Conservation (phyloP, 2,797 vertebrate genomes). For the Parotocinclus haroldoi region DNA sequence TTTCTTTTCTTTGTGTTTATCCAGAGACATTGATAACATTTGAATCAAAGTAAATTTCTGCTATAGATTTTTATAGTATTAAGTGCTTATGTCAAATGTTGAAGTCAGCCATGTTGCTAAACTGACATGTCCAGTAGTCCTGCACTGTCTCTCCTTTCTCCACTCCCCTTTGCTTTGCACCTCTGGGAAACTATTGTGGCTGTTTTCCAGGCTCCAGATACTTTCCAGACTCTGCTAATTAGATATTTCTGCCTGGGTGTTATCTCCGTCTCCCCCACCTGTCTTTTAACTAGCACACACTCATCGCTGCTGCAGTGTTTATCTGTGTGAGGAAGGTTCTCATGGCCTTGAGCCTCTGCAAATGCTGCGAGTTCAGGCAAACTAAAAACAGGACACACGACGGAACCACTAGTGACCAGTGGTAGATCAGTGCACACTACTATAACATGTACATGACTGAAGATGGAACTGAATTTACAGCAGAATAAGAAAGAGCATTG, state of each 20-base stretch:
- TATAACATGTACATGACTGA: no score
- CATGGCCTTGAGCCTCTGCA: slow-evolving; percentile 10
- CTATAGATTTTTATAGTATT: background rate
- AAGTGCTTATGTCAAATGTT: no score
- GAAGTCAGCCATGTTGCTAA: background rate
- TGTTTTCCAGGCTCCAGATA: slow-evolving; percentile 37
- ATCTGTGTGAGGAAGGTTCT: background rate
- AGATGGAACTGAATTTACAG: no score
- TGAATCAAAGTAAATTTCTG: no score
- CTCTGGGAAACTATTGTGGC: slow-evolving; percentile 27
- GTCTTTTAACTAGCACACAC: slow-evolving; percentile 22
- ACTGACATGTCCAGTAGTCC: background rate
- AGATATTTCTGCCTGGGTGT: slow-evolving; percentile 26
- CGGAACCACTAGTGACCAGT: background rate
- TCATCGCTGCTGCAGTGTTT: background rate
- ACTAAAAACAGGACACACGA: background rate
- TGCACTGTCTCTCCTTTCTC: slow-evolving; percentile 19
- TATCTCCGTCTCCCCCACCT: slow-evolving; percentile 38
- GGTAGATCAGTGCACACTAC: background rate
- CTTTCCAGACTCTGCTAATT: slow-evolving; percentile 44
- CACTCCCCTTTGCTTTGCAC: slow-evolving; percentile 5
- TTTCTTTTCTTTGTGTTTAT: background rate
- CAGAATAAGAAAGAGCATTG: no score
- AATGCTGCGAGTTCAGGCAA: background rate
- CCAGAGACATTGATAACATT: no score